These are phyloP conservation scores for Zele albiditarsus DNA, from an alignment of 2,888 invertebrate species.

Conservation along the genomic window DNA sequence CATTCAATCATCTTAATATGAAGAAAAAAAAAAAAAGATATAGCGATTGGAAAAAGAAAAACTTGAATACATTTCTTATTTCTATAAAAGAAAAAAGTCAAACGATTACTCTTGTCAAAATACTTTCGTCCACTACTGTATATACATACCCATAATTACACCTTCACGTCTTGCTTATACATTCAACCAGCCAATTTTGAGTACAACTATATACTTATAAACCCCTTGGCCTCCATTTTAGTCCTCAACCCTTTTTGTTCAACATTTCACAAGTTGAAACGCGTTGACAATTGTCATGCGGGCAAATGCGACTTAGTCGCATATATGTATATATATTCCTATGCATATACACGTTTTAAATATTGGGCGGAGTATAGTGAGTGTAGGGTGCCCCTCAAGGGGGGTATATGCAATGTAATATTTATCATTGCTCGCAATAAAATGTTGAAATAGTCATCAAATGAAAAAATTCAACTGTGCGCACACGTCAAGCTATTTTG, in stretches of 20 bases:
- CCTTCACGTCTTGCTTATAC: not conserved
- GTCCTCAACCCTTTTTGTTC: not conserved
- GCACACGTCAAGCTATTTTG: slow-evolving; percentile 63
- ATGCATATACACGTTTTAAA: not conserved
- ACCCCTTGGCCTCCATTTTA: not conserved
- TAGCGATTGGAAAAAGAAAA: no score
- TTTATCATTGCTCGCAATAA: slow-evolving; percentile 58
- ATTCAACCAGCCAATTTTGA: not conserved
- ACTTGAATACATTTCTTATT: no score
- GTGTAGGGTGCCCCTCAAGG: slow-evolving; percentile 11
- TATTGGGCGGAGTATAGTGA: not conserved
- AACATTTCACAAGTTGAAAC: not conserved
- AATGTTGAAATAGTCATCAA: slow-evolving; percentile 50
- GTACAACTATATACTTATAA: not conserved
- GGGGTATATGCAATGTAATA: slow-evolving; percentile 44
- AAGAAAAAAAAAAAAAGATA: no score
- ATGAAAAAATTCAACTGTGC: slow-evolving; percentile 25
- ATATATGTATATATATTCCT: not conserved
- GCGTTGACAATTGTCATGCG: not conserved
- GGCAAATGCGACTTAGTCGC: not conserved
- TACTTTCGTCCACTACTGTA: no score
- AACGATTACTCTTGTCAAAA: no score
- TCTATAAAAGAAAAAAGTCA: no score
- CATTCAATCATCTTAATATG: no score
- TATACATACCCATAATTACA: slow-evolving; percentile 27